Evolutionary conservation across 1,140 invertebrate species (phyloP), one percentile per base, ranked within the genome.

Genomic region (Heterodera carotae): DNA sequence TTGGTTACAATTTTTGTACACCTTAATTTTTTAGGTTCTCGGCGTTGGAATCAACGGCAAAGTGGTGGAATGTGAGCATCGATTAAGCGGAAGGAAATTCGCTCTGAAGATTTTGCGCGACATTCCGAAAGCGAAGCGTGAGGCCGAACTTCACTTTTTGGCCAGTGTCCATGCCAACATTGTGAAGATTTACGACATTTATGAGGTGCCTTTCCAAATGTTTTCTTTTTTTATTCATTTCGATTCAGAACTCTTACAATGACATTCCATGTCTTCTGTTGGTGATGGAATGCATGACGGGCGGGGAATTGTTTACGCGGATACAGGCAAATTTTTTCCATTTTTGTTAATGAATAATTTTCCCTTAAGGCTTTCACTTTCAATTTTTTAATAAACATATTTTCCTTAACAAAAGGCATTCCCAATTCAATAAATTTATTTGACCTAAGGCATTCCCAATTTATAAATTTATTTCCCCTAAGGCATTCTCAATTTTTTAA

Each of bases 221-320:
- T 4, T 56, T 43, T 43, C 0, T 1, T 56, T 56, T 56, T 22
- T 56, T 22, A 22, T 22, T 22, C 7, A 10, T 43, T 43, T 12
- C 7, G 15, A 43, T 56, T 53, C 48, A 56, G 89, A 98, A 98
- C 89, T 91, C 92, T 12, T 96, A 96, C 86, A 92, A 92, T 81
- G 93, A 92, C 3, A 92, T 93, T 78, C 92, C 93, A 85, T 98
- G 95, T 89, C 90, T 99, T 6, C 90, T 98, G 10, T 93, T 99
- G 56, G 92, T 99, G 10, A 98, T 99, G 96, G 96, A 98, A 91
- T 96, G 93, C 86, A 98, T 98, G 96, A 93, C 95, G 87, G 96
- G 96, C 64, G 96, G 96, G 1, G 96, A 98, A 88, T 90, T 98
- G 48, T 98, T 98, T 56, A 70, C 80, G 22, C 62, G 79, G 34